Percentiles rank a stretch among this genome's conserved stretches.
Evolutionary conservation across 2,113 vertebrate species (phyloP).

Genomic region (Verasper variegatus): DNA sequence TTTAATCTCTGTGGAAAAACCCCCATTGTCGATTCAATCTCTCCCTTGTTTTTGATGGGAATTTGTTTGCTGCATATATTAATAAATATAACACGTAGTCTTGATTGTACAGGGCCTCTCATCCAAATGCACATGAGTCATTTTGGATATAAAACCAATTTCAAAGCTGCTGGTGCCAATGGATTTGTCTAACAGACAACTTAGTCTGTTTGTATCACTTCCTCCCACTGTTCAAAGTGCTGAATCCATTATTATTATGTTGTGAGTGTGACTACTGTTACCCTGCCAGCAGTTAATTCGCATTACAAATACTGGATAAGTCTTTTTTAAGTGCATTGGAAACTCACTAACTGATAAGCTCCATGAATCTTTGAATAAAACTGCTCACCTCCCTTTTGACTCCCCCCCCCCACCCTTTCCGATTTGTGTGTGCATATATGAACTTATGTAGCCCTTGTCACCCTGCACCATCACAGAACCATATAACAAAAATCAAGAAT

Average conservation of each 20-base stretch:
- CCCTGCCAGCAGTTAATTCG: conserved; percentile 12
- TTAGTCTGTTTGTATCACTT: conserved; percentile 53
- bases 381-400: background rate
- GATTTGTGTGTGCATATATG: background rate
- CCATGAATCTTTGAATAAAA: background rate
- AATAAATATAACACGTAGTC: conserved; percentile 68
- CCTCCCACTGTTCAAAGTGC: conserved; percentile 35
- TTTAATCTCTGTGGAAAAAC: conserved; percentile 55
- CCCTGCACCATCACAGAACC: background rate
- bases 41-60: conserved; percentile 43
- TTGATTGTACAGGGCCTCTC: conserved; percentile 57
- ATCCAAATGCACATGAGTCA: conserved; percentile 57
- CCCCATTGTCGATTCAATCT: conserved; percentile 54
- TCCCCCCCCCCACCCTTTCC: background rate
- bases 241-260: conserved; percentile 23
- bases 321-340: conserved; percentile 18
- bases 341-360: conserved; percentile 8
- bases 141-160: conserved; percentile 69
- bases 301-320: conserved; percentile 13
- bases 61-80: conserved; percentile 69
- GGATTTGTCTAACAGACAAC: conserved; percentile 60
- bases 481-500: background rate
- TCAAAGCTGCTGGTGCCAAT: conserved; percentile 70
- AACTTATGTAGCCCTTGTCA: background rate
- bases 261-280: conserved; percentile 36